Evolutionary conservation across 37 sponge, comb jelly and placozoan species (phyloP).

Genomic region (Chondrilla cf. caribensis): DNA sequence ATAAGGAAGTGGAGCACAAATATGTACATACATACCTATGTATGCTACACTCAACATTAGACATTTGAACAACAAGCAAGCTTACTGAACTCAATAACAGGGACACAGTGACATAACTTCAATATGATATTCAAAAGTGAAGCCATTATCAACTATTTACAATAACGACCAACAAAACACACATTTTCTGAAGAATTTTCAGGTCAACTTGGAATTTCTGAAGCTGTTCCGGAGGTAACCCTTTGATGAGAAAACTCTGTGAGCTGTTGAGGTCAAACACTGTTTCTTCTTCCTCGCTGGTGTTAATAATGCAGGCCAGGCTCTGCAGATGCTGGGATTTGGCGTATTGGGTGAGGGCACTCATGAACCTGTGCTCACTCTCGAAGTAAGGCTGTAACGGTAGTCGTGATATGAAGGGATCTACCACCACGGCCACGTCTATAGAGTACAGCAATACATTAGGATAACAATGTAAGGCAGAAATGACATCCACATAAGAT

Average conservation of each 20-base stretch:
- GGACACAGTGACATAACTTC: too few species aligned
- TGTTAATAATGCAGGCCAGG: conserved; percentile 14
- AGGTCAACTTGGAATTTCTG: conserved; percentile 39
- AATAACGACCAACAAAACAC: neutral
- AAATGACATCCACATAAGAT: too few species aligned
- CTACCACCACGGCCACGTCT: neutral
- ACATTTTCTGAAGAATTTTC: conserved; percentile 46
- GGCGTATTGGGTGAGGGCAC: conserved; percentile 47
- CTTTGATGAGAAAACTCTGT: neutral
- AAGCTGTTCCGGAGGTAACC: conserved; percentile 22
- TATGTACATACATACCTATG: too few species aligned
- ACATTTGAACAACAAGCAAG: too few species aligned
- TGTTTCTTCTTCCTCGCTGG: conserved; percentile 18
- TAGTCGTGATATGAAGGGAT: neutral
- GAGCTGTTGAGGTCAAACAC: neutral
- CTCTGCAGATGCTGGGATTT: conserved; percentile 51
- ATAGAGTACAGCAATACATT: neutral
- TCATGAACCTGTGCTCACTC: conserved; percentile 44
- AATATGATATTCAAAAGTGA: too few species aligned
- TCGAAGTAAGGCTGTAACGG: neutral
- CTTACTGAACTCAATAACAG: too few species aligned
- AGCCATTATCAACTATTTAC: too few species aligned
- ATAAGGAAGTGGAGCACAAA: too few species aligned
- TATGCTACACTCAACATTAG: too few species aligned
- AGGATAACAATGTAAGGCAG: neutral